Evolutionary conservation across 2,888 invertebrate species (phyloP), one percentile per base, ranked within the genome.

Genomic region (Drosophila subquinaria): DNA sequence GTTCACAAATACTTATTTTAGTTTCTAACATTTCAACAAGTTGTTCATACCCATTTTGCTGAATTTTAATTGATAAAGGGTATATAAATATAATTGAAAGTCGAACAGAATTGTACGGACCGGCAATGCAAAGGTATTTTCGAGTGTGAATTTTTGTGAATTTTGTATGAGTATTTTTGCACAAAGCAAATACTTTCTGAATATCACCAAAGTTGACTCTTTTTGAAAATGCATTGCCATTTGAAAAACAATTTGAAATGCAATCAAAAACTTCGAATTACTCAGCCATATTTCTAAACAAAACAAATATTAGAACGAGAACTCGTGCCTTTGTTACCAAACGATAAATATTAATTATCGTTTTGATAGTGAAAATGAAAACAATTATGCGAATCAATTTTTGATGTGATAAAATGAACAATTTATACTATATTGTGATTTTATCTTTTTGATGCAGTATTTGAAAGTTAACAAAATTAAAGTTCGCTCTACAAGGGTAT

Each of bases 41-140:
- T 38, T 38, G 13, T 15, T 4, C 13, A 45, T 8, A 30, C 35
- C 38, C 33, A 42, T 11, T 23, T 11, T 15, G 23, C 4, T 4
- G 15, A 11, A 9, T 10, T 33, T 10, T 9, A 13, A 23, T 27
- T 43, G 1, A 1, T 13, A 36, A 13, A 15, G 43, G 42, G 42
- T 51, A 64, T 64, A 27, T 17, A 35, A 35, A 62, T 51, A 53
- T 48, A 72, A 71, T 64, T 52, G 36, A 27, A 62, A 53, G 45
- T 38, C 42, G 15, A 53, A 59, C 11, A 20, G n/a, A 57, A 64
- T 50, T 51, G 38, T 55, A 17, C 10, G 35, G 27, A 27, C 30
- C 17, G 8, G 38, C 15, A 36, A 38, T 17, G 38, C 60, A n/a
- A 71, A 57, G 36, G 27, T 36, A 45, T 36, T 57, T 42, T 38